phyloP scores from a whole-genome alignment of 2,888 invertebrate genomes.

The Artemia sinica region DNA sequence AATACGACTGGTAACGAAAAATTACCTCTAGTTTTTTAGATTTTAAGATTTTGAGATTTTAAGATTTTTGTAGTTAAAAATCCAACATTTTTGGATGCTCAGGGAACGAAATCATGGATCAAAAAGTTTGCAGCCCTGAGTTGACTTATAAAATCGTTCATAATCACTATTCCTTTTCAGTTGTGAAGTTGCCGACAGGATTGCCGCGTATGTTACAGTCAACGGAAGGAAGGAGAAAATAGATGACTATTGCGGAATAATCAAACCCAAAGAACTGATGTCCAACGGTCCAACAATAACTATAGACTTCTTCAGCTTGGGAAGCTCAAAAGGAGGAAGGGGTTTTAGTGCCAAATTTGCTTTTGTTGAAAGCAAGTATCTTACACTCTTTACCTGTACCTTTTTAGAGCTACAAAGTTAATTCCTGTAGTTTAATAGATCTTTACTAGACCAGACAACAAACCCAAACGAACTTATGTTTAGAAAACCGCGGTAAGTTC shows the following conservation, averaged over 20 bases:
- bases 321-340: constrained; percentile 56
- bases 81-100: too few species aligned
- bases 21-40: neutral
- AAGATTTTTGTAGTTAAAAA: neutral
- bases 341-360: constrained; percentile 75
- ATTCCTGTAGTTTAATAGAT: too few species aligned
- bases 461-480: too few species aligned
- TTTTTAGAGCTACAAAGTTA: too few species aligned
- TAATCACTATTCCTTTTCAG: constrained; percentile 36
- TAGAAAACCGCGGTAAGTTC: too few species aligned
- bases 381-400: neutral
- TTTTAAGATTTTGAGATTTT: too few species aligned
- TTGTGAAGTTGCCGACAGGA: constrained; percentile 57
- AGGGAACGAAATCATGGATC: neutral
- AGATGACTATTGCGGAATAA: constrained; percentile 67
- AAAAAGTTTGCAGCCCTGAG: neutral
- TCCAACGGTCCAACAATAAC: constrained; percentile 71
- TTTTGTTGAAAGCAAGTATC: constrained; percentile 74
- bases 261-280: constrained; percentile 73
- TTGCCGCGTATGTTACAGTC: constrained; percentile 62
- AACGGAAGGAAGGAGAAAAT: constrained; percentile 60
- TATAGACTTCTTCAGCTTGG: constrained; percentile 62
- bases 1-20: too few species aligned
- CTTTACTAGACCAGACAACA: too few species aligned
- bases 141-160: neutral